Conservation (phyloP, 2,888 invertebrate genomes). For the Lutraria lutraria region DNA sequence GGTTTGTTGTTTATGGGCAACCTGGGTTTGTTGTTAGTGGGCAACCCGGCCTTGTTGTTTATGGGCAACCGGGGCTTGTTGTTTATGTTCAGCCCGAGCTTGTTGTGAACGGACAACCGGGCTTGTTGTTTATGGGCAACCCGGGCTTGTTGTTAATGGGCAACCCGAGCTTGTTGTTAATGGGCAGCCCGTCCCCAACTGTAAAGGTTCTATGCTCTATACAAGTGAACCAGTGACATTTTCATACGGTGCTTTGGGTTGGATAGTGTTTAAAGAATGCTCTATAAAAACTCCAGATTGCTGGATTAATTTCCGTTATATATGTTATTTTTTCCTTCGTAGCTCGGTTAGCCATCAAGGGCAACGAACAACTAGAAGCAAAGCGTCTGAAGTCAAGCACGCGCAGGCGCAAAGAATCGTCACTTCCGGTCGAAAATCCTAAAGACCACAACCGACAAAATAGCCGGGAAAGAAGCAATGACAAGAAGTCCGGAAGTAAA, state of each 20-base stretch:
- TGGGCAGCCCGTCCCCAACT: background rate
- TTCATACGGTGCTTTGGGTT: background rate
- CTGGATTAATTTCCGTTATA: background rate
- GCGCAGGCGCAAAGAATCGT: slow-evolving; percentile 45
- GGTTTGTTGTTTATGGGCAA: too few relatives aligned
- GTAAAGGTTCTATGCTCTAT: background rate
- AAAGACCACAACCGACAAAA: slow-evolving; percentile 43
- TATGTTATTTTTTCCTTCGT: slow-evolving; percentile 6
- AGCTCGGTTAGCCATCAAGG: slow-evolving; percentile 65
- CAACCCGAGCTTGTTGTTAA: background rate
- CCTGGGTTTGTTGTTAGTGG: background rate
- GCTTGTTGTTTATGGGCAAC: background rate
- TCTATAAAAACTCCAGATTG: background rate
- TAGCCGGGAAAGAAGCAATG: slow-evolving; percentile 43
- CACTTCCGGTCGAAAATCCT: slow-evolving; percentile 18
- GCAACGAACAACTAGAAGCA: slow-evolving; percentile 40
- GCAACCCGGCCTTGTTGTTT: background rate
- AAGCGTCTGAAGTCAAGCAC: slow-evolving; percentile 59
- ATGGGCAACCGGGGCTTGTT: background rate
- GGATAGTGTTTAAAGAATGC: background rate
- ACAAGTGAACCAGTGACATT: background rate
- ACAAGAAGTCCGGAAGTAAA: slow-evolving; percentile 46
- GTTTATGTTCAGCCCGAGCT: background rate
- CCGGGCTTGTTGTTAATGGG: background rate
- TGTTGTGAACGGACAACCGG: too few relatives aligned